Percentiles rank a stretch among this genome's conserved stretches.
phyloP scores from a whole-genome alignment of 2,888 invertebrate genomes.

The Heliconius hortense region DNA sequence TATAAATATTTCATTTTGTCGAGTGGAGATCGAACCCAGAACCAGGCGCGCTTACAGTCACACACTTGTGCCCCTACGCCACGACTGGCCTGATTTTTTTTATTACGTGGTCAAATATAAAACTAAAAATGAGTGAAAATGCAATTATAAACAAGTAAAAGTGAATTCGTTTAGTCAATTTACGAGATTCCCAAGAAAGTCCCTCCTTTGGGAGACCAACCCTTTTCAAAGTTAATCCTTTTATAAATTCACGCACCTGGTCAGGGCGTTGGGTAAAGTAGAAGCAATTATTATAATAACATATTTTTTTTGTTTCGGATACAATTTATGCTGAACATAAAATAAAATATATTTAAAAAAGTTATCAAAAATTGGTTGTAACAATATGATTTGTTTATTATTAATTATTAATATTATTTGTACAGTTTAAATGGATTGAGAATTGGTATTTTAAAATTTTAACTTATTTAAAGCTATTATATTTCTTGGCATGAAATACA shows the following conservation, averaged over 20 bases:
- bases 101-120: background rate
- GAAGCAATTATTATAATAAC: slow-evolving; percentile 11
- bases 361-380: background rate
- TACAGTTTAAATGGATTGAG: too few relatives aligned
- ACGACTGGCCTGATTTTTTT: background rate
- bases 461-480: too few relatives aligned
- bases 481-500: too few relatives aligned
- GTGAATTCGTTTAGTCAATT: slow-evolving; percentile 7
- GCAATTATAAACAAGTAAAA: background rate
- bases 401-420: background rate
- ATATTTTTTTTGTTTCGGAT: background rate
- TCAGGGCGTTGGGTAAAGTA: slow-evolving; percentile 15
- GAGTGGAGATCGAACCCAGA: too few relatives aligned
- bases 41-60: too few relatives aligned
- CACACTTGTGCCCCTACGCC: too few relatives aligned
- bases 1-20: too few relatives aligned
- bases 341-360: background rate
- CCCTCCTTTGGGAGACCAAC: slow-evolving; percentile 5
- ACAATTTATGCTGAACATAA: background rate
- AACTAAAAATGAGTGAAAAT: background rate
- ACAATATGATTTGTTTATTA: background rate
- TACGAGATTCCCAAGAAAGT: slow-evolving; percentile 8
- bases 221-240: slow-evolving; percentile 21
- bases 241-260: slow-evolving; percentile 24
- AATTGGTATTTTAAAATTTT: too few relatives aligned